phyloP scores from a whole-genome alignment of 2,113 vertebrate species.

The Percina caprodes region DNA sequence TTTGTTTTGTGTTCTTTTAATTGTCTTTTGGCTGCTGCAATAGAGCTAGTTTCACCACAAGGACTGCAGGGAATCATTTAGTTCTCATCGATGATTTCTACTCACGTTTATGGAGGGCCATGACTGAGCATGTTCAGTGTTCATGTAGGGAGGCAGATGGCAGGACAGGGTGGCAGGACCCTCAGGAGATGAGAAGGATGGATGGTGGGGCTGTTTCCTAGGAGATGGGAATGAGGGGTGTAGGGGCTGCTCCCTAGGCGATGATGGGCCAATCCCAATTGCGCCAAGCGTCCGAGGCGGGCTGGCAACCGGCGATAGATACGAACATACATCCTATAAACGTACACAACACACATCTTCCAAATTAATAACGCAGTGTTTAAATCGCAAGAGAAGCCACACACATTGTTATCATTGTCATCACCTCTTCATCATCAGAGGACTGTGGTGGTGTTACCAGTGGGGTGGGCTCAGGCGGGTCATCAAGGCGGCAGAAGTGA shows the following conservation, averaged over 20 bases:
- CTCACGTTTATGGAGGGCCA: slow-evolving; percentile 96
- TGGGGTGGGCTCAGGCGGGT: slow-evolving; percentile 68
- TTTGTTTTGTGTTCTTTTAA: background rate
- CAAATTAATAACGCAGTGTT: background rate
- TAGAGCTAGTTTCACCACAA: background rate
- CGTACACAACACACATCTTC: background rate
- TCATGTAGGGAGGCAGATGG: slow-evolving; percentile 82
- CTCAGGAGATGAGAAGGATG: slow-evolving; percentile 82
- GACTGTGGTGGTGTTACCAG: slow-evolving; percentile 86
- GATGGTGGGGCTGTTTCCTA: slow-evolving; percentile 79
- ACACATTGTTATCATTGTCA: background rate
- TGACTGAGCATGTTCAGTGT: slow-evolving; percentile 91
- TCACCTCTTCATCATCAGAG: slow-evolving; percentile 89
- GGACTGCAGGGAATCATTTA: background rate
- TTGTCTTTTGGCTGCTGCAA: background rate
- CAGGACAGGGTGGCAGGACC: slow-evolving; percentile 80
- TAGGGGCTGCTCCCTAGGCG: slow-evolving; percentile 76
- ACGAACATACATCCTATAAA: slow-evolving; percentile 56
- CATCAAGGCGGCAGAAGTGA: slow-evolving; percentile 83
- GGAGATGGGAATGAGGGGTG: slow-evolving; percentile 60
- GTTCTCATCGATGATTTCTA: background rate
- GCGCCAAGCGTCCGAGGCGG: slow-evolving; percentile 83
- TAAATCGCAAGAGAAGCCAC: background rate
- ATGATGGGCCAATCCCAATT: slow-evolving; percentile 42
- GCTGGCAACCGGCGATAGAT: slow-evolving; percentile 76